Conservation (phyloP, 2,888 invertebrate species). For the Gerris lacustris region DNA sequence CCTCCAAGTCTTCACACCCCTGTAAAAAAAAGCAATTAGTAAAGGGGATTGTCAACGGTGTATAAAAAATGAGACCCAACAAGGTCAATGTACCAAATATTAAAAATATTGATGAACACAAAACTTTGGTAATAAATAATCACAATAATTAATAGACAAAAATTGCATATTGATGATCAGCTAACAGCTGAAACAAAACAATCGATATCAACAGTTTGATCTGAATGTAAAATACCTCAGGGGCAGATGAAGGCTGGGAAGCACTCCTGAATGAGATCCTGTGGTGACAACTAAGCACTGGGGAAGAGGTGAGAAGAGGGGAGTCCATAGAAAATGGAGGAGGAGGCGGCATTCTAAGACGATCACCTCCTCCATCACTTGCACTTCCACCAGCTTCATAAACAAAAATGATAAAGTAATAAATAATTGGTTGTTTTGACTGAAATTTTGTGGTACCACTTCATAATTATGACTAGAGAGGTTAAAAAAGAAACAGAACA, state of each 20-base stretch:
- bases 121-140: not conserved
- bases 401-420: not conserved
- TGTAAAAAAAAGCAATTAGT: conserved; percentile 12
- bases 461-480: no score
- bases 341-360: not conserved
- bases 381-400: not conserved
- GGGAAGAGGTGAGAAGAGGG: conserved; percentile 12
- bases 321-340: conserved; percentile 12
- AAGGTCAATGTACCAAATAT: not conserved
- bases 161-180: no score
- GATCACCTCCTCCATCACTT: not conserved
- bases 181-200: no score
- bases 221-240: conserved; percentile 19
- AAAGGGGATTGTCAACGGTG: not conserved
- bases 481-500: no score
- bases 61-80: not conserved
- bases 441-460: no score
- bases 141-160: no score
- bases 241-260: conserved; percentile 23
- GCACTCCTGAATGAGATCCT: conserved; percentile 16
- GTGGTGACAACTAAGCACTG: not conserved
- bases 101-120: not conserved
- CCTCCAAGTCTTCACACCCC: conserved; percentile 22
- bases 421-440: no score
- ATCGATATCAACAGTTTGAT: no score